A percentile compares a stretch with the other conserved stretches of the same genome.
phyloP scores from a whole-genome alignment of 2,888 invertebrate genomes.

The Netelia fuscicornis region DNA sequence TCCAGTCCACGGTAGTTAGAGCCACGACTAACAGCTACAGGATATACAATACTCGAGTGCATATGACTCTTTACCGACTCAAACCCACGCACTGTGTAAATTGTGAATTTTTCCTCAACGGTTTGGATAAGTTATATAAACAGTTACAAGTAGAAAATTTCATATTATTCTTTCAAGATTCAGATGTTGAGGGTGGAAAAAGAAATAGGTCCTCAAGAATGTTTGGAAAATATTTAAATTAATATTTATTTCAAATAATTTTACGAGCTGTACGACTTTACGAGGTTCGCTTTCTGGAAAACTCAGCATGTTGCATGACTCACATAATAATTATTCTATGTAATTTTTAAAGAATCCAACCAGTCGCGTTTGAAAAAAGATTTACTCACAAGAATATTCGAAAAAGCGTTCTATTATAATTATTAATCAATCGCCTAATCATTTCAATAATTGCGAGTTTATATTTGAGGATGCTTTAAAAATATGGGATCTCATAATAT shows the following conservation, averaged over 20 bases:
- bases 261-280: too few relatives aligned
- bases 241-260: too few relatives aligned
- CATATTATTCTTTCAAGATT: too few relatives aligned
- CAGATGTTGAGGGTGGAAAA: too few relatives aligned
- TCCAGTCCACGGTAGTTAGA: conserved; percentile 46
- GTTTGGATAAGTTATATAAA: not conserved
- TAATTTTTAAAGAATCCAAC: too few relatives aligned
- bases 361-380: not conserved
- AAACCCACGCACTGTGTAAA: not conserved
- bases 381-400: not conserved
- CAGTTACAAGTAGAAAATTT: too few relatives aligned
- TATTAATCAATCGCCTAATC: not conserved
- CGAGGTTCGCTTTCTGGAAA: not conserved
- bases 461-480: not conserved
- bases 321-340: not conserved
- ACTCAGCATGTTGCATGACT: not conserved
- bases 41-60: not conserved
- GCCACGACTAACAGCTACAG: not conserved
- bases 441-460: not conserved
- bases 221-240: too few relatives aligned
- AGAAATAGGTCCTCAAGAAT: too few relatives aligned
- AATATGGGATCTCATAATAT: not conserved
- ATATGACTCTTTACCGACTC: not conserved
- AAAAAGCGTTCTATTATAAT: too few relatives aligned
- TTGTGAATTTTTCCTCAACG: conserved; percentile 33